phyloP scores from a whole-genome alignment of 2,888 invertebrate species.

The Celastrina argiolus region DNA sequence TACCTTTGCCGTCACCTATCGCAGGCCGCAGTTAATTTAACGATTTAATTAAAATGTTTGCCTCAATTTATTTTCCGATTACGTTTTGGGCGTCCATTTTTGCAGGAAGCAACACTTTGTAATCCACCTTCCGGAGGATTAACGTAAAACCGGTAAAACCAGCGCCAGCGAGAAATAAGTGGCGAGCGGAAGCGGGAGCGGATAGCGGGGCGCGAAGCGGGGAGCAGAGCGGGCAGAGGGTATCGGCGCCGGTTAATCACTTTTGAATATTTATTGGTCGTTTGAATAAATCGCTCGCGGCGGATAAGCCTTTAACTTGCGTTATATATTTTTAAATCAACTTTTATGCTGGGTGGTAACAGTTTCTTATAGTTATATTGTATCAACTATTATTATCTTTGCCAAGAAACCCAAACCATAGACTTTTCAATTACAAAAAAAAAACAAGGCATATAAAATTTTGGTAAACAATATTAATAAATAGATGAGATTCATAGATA shows the following conservation, averaged over 20 bases:
- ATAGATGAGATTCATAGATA: too few relatives aligned
- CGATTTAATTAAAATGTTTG: slow-evolving; percentile 16
- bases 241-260: slow-evolving; percentile 70
- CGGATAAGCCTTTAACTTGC: slow-evolving; percentile 66
- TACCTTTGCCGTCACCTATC: not conserved
- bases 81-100: slow-evolving; percentile 8
- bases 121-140: slow-evolving; percentile 67
- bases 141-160: slow-evolving; percentile 62
- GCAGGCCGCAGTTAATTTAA: slow-evolving; percentile 9
- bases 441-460: too few relatives aligned
- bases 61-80: slow-evolving; percentile 21
- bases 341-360: not conserved
- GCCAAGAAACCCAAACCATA: too few relatives aligned
- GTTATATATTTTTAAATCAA: slow-evolving; percentile 55
- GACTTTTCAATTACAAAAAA: too few relatives aligned
- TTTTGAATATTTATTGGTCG: slow-evolving; percentile 76
- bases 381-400: too few relatives aligned
- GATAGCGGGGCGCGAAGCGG: not conserved
- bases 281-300: slow-evolving; percentile 71
- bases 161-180: slow-evolving; percentile 61
- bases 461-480: too few relatives aligned
- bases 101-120: slow-evolving; percentile 54
- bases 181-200: slow-evolving; percentile 41
- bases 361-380: too few relatives aligned
- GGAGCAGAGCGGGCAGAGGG: slow-evolving; percentile 29